These are phyloP conservation scores for Myocastor coypus DNA, from an alignment of 2,113 vertebrate species.

Conservation along the genomic window DNA sequence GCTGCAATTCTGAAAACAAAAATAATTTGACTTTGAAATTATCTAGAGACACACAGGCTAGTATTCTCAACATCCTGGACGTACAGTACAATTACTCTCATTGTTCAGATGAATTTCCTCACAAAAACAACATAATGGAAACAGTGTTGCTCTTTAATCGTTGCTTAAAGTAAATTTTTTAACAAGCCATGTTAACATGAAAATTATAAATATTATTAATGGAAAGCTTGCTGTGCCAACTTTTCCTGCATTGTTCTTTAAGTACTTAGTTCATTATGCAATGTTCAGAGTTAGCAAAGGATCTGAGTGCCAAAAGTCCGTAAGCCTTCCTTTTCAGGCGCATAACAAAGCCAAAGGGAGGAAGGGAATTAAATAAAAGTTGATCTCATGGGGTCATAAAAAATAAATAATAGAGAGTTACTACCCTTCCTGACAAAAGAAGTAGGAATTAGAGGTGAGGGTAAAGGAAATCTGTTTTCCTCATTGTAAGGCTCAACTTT, in stretches of 20 bases:
- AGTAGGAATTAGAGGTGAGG: slow-evolving; percentile 68
- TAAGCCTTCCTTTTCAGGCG: slow-evolving; percentile 64
- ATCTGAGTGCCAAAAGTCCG: slow-evolving; percentile 23
- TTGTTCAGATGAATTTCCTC: slow-evolving; percentile 28
- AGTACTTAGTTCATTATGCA: slow-evolving; percentile 44
- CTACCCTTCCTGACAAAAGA: slow-evolving; percentile 60
- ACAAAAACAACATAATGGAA: slow-evolving; percentile 36
- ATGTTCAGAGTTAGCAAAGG: slow-evolving; percentile 31
- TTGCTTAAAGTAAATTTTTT: slow-evolving; percentile 45
- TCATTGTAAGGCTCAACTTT: slow-evolving; percentile 43
- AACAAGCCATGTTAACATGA: background rate
- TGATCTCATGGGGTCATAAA: slow-evolving; percentile 69
- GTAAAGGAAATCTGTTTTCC: slow-evolving; percentile 73
- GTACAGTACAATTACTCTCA: slow-evolving; percentile 48
- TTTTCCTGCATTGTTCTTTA: slow-evolving; percentile 51
- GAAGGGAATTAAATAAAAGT: slow-evolving; percentile 69
- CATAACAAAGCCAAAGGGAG: slow-evolving; percentile 63
- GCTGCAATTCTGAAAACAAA: slow-evolving; percentile 85
- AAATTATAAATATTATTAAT: slow-evolving; percentile 30
- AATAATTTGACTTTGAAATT: slow-evolving; percentile 56
- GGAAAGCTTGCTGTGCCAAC: slow-evolving; percentile 15
- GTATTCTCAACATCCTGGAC: slow-evolving; percentile 10
- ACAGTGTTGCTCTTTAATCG: background rate
- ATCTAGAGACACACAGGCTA: background rate
- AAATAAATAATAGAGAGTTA: slow-evolving; percentile 66